Evolutionary conservation across 2,888 invertebrate species (phyloP).

Genomic region (Tetragonula carbonaria): DNA sequence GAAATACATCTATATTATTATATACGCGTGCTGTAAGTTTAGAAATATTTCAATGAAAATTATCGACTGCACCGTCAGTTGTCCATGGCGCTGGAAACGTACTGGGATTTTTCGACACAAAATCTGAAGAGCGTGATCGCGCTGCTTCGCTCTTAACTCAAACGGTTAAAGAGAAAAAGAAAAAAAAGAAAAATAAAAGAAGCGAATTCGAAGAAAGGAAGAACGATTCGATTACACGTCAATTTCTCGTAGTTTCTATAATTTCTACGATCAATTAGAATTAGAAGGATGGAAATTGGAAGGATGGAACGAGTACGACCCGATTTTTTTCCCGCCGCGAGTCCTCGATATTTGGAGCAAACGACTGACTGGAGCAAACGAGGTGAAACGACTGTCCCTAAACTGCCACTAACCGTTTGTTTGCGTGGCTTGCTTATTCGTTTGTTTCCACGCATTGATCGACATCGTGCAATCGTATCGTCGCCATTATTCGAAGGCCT

Average conservation of each 20-base stretch:
- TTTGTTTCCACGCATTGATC: not conserved
- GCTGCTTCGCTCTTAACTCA: too few species aligned
- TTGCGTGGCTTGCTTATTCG: slow-evolving; percentile 2
- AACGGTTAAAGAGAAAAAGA: not conserved
- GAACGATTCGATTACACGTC: not conserved
- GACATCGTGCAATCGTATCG: not conserved
- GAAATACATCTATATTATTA: too few species aligned
- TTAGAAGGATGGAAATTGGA: slow-evolving; percentile 18
- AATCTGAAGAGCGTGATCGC: too few species aligned
- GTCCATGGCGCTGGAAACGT: too few species aligned
- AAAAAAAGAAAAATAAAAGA: too few species aligned
- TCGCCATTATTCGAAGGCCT: not conserved
- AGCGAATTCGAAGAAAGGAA: slow-evolving; percentile 22
- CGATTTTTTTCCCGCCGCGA: slow-evolving; percentile 5
- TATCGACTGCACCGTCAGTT: too few species aligned
- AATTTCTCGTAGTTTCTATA: not conserved
- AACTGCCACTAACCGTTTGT: not conserved
- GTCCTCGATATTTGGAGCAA: slow-evolving; percentile 7
- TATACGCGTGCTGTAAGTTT: too few species aligned
- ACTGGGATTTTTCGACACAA: too few species aligned
- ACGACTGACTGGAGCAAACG: slow-evolving; percentile 7
- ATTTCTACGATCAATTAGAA: slow-evolving; percentile 25
- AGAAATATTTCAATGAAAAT: too few species aligned
- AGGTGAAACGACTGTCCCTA: not conserved
- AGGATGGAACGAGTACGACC: slow-evolving; percentile 3